Evolutionary conservation across 2,797 vertebrate species (phyloP).

Genomic region (Acropternis orthonyx): DNA sequence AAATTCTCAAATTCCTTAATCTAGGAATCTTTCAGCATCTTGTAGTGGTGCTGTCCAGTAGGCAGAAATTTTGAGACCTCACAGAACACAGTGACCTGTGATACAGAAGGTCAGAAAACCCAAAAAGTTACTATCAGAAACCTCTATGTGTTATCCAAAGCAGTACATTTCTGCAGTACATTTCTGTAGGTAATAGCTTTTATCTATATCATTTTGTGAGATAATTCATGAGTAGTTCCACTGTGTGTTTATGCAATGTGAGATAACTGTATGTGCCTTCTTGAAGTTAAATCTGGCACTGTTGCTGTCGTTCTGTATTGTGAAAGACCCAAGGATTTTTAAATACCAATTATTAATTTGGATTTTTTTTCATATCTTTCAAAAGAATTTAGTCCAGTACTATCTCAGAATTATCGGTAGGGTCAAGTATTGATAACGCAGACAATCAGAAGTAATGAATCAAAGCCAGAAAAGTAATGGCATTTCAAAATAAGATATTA

Average conservation of each 20-base stretch:
- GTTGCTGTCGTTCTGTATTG: neutral
- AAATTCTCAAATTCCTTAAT: neutral
- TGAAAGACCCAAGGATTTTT: neutral
- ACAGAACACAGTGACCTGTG: neutral
- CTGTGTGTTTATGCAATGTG: neutral
- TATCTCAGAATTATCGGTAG: neutral
- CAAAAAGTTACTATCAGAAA: neutral
- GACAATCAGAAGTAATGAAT: neutral
- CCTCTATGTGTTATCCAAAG: neutral
- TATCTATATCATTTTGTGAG: neutral
- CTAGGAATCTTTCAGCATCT: neutral
- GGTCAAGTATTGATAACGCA: neutral
- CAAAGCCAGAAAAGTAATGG: neutral
- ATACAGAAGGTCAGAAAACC: neutral
- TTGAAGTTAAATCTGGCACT: neutral
- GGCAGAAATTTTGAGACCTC: neutral
- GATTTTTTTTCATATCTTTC: neutral
- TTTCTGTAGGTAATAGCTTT: neutral
- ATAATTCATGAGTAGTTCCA: neutral
- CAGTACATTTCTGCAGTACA: neutral
- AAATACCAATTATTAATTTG: neutral
- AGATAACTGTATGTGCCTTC: accelerated
- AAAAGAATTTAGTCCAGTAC: neutral
- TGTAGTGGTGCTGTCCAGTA: neutral
- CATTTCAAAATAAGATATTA: neutral